Evolutionary conservation across 1,140 invertebrate genomes (phyloP), one percentile per base, ranked within the genome.

Genomic region (Leptonema lineaticorne): DNA sequence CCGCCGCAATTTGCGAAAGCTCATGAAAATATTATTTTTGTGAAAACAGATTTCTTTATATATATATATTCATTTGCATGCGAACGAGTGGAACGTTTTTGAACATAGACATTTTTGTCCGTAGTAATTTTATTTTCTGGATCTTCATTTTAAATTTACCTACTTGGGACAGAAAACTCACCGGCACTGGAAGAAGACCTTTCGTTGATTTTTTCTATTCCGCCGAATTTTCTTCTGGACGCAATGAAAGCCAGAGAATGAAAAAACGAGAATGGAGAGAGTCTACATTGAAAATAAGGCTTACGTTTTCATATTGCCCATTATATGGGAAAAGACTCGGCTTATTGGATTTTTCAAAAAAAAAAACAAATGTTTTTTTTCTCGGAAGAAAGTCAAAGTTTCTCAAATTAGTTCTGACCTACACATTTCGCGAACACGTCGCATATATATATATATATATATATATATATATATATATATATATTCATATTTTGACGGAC

Each of bases 71-170:
- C n/a, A n/a, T n/a, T n/a, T n/a, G n/a, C n/a, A n/a, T n/a, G n/a
- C n/a, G n/a, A n/a, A n/a, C n/a, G n/a, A n/a, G 30, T 5, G 5
- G 9, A 41, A 41, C 11, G 37, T 11, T 33, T 41, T 41, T 41
- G 11, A 1, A 11, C 37, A 11, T 11, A 16, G 37, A 16, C n/a
- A 22, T 33, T 59, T 59, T 33, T 33, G 3, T 59, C 4, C n/a
- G 9, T 22, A 33, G 57, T 41, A 30, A 33, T 41, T 27, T 45
- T 62, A 37, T 45, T 33, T 58, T 45, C 37, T 11, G 45, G 62
- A 64, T 64, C n/a, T 64, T 64, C 62, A 64, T 64, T 64, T n/a
- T 64, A 64, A 64, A 64, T 64, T 64, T 64, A 64, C 62, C 62
- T 64, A 26, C 45, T 22, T 20, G 41, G 29, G 16, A 9, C 16